Base-by-base conservation (phyloP, 2,888 invertebrate species). In the Sinohyriopsis cumingii region DNA sequence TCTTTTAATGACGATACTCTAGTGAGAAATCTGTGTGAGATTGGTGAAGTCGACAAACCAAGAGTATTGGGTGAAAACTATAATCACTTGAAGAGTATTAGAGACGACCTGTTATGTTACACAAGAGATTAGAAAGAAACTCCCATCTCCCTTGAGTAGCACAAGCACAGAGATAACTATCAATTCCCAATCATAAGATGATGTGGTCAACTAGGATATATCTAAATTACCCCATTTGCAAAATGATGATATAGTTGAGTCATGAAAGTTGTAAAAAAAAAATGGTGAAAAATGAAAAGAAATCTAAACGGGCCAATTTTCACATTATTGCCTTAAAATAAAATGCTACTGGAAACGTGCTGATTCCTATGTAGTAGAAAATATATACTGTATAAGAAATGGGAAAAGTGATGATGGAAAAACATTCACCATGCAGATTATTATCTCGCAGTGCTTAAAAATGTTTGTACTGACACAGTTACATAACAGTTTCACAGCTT, bases 381-480 rank as follows among this genome's bases (percentile, higher is more conserved):
- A n/a, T 33, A 22, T 59, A 59, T 28, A 1, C 28, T 19, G 19
- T 6, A 25, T 20, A 53, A 20, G 22, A 64, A 64, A 55, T 64
- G 64, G 64, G 64, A 64, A 28, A 45, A 9, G 9, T 55, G 64
- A 64, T 55, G 55, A 12, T 22, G 54, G 64, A 19, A 45, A 55
- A 9, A 55, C 55, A 22, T 7, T 22, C n/a, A 64, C 54, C n/a
- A 15, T 55, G 33, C 28, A 55, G 4, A 25, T 45, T 24, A 19
- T 2, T 22, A 1, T 57, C 9, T 18, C 57, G 1, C 7, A 7
- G 9, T 57, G n/a, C 12, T 22, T n/a, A n/a, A 7, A 7, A 57
- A 22, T 7, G 1, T 22, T 57, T 12, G 15, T 57, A n/a, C 22
- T 57, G 57, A n/a, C 20, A 57, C 57, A 57, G 15, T 18, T 57